These are phyloP conservation scores for Chelon auratus DNA, from an alignment of 2,797 vertebrate species.

Conservation along the genomic window DNA sequence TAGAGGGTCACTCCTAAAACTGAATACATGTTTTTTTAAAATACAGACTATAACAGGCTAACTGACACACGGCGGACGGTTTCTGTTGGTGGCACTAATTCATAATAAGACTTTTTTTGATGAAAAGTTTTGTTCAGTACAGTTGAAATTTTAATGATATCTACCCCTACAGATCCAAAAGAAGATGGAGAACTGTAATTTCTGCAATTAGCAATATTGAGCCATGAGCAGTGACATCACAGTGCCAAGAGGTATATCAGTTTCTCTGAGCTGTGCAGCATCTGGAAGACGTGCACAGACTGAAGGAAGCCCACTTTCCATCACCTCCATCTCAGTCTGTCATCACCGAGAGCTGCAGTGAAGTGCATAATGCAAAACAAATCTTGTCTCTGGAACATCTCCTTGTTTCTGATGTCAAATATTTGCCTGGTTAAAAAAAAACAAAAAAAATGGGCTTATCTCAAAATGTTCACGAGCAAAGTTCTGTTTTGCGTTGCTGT, in stretches of 20 bases:
- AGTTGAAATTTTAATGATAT: no score
- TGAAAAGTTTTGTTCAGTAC: no score
- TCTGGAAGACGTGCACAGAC: conserved; percentile 53
- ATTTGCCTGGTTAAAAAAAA: conserved; percentile 26
- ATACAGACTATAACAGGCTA: not conserved
- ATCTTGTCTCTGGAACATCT: conserved; percentile 54
- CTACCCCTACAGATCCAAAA: no score
- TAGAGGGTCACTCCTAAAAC: conserved; percentile 16
- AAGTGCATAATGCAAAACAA: conserved; percentile 58
- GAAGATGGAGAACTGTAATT: no score
- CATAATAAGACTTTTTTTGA: not conserved
- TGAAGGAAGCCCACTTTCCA: conserved; percentile 54
- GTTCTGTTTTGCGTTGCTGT: conserved; percentile 5
- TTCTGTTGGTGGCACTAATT: conserved; percentile 6
- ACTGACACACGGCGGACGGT: conserved; percentile 12
- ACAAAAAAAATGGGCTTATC: conserved; percentile 28
- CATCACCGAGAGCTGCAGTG: conserved; percentile 36
- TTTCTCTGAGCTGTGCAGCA: conserved; percentile 46
- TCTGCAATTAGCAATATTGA: no score
- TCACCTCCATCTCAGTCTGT: conserved; percentile 57
- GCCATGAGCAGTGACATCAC: conserved; percentile 6
- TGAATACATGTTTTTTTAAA: conserved; percentile 22
- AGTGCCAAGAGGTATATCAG: conserved; percentile 26
- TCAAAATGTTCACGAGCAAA: conserved; percentile 34
- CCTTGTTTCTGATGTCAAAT: conserved; percentile 50